Evolutionary conservation across 2,888 invertebrate species (phyloP), one percentile per base, ranked within the genome.

Genomic region (Caenorhabditis sulstoni): DNA sequence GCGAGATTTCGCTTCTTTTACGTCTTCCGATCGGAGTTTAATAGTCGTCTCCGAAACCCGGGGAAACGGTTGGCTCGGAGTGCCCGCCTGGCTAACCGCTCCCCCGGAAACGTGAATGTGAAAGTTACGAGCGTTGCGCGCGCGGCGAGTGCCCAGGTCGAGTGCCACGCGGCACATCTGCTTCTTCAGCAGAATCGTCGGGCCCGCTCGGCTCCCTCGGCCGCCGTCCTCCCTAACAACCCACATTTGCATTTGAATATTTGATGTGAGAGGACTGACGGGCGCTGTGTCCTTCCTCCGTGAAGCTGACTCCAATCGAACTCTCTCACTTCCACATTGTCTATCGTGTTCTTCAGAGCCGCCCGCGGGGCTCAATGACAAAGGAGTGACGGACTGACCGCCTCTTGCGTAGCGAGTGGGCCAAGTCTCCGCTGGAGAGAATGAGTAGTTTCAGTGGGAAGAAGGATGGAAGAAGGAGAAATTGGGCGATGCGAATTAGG

Each of bases 241-340:
- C 68, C 29, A 62, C 62, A 71, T 71, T 71, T 71, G 71, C 71
- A 71, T 71, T 64, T 71, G 71, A 71, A 70, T 70, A 70, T 70
- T 70, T 62, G 68, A 52, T 59, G 61, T 61, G 22, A 14, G 22
- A 4, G 14, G 29, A 39, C 20, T 39, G 55, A 39, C 55, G 57
- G 57, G 41, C 41, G 41, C 41, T 16, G 57, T 57, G 57, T 57
- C 57, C 50, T 52, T 44, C 29, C 57, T 18, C 14, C 55, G 53
- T 22, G 20, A 20, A 12, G 22, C 52, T 14, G 23, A 9, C 52
- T 23, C 52, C 29, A 23, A 11, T 23, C 14, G 14, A 52, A n/a
- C 37, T 55, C 55, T 55, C 7, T 7, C 16, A 37, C 20, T 37
- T 12, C 12, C 29, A n/a, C 39, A 9, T 12, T 55, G n/a, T 12